Evolutionary conservation across 1,140 invertebrate genomes (phyloP), one percentile per base, ranked within the genome.

Genomic region (Steinernema khuongi): DNA sequence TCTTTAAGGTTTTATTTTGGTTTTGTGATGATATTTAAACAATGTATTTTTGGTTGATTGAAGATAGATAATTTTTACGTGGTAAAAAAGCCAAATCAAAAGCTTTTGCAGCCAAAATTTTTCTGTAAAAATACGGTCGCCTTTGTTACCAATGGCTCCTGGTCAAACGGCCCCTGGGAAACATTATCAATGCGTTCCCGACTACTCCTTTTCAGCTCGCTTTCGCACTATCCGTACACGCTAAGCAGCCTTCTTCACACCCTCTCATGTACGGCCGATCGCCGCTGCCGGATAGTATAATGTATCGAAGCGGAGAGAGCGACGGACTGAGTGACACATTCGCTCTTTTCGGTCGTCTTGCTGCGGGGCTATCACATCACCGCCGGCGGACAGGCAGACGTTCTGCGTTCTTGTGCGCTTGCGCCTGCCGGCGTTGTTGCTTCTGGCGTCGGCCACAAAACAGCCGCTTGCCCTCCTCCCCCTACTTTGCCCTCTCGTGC

Each of bases 341-440:
- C 50, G 50, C 50, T 60, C 50, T 60, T 60, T 60, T 60, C 50
- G 50, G 50, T 60, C 50, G 14, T 60, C 50, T 60, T 60, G 7
- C 50, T 41, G 36, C 36, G 50, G 50, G 50, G 50, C 50, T 60
- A 60, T 60, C 50, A 60, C 50, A 60, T 7, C 36, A n/a, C 36
- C 36, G 36, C 19, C 50, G 26, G 4, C 50, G 50, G 7, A 22
- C 22, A 7, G 50, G 26, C 50, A 4, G 7, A n/a, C 7, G 14
- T 60, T 41, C n/a, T n/a, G 36, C 36, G 7, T n/a, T n/a, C n/a
- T 41, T 41, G 36, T 11, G 14, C 26, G 50, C 50, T 60, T 60
- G 50, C 50, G 50, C 50, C 50, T 60, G 26, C 50, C 14, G 22
- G 50, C n/a, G 50, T 22, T 60, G 11, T 60, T 26, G 22, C 50